Evolutionary conservation across 2,113 vertebrate genomes (phyloP).

Genomic region (Spea bombifrons): DNA sequence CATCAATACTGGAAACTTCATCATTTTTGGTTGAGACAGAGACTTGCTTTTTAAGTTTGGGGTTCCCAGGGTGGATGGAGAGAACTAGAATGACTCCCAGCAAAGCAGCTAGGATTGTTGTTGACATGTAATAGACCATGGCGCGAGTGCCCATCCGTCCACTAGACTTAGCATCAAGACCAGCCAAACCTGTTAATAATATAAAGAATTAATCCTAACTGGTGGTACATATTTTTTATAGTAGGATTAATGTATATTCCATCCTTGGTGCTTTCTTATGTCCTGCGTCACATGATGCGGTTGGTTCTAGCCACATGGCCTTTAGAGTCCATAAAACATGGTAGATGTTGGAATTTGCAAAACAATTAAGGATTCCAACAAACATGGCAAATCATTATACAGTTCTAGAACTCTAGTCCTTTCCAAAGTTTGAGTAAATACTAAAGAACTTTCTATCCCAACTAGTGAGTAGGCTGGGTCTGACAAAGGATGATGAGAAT

Average conservation of each 20-base stretch:
- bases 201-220: background rate
- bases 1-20: slow-evolving; percentile 78
- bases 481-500: too few species aligned
- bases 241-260: too few species aligned
- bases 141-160: slow-evolving; percentile 78
- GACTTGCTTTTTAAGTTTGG: slow-evolving; percentile 61
- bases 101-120: slow-evolving; percentile 73
- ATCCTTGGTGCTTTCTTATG: too few species aligned
- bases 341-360: too few species aligned
- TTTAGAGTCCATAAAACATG: background rate
- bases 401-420: too few species aligned
- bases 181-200: slow-evolving; percentile 68
- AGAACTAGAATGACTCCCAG: slow-evolving; percentile 78
- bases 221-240: too few species aligned
- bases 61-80: slow-evolving; percentile 77
- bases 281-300: background rate
- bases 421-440: too few species aligned
- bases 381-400: too few species aligned
- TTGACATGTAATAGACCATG: slow-evolving; percentile 81
- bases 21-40: slow-evolving; percentile 53
- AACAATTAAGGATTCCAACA: too few species aligned
- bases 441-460: too few species aligned
- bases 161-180: slow-evolving; percentile 76
- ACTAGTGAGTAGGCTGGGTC: too few species aligned
- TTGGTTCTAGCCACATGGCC: background rate